phyloP scores from a whole-genome alignment of 2,797 vertebrate genomes.

The Argya squamiceps region DNA sequence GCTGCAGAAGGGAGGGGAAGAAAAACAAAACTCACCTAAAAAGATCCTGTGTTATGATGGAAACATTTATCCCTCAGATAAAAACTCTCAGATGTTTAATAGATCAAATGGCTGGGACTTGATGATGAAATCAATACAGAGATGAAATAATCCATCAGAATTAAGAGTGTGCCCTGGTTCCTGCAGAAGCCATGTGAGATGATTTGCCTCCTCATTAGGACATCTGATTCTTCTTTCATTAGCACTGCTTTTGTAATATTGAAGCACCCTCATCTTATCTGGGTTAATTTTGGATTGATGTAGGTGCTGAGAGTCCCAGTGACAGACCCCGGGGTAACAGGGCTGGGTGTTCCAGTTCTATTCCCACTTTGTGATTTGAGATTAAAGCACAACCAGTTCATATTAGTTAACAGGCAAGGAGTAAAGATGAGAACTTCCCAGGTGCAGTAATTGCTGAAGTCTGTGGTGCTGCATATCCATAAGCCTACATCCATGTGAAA shows the following conservation, averaged over 20 bases:
- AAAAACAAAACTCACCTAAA: neutral
- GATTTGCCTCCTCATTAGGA: neutral
- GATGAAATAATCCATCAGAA: conserved; percentile 35
- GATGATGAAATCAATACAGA: conserved; percentile 12
- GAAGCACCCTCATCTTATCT: neutral
- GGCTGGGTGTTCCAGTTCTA: neutral
- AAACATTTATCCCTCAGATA: neutral
- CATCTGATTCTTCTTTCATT: neutral
- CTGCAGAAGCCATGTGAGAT: neutral
- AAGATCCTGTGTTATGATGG: neutral
- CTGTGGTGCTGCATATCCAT: neutral
- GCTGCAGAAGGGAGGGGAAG: neutral
- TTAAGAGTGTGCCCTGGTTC: neutral
- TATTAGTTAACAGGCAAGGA: neutral
- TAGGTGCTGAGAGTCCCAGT: neutral
- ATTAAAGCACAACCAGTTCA: neutral
- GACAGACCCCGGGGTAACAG: neutral
- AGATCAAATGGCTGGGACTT: conserved; percentile 9
- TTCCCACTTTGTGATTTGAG: neutral
- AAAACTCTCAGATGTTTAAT: conserved; percentile 29
- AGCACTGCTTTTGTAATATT: neutral
- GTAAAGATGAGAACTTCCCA: neutral
- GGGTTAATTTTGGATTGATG: neutral
- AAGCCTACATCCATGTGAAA: neutral
- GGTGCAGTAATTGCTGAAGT: neutral